Evolutionary conservation across 2,888 invertebrate genomes (phyloP).

Genomic region (Limnephilus marmoratus): DNA sequence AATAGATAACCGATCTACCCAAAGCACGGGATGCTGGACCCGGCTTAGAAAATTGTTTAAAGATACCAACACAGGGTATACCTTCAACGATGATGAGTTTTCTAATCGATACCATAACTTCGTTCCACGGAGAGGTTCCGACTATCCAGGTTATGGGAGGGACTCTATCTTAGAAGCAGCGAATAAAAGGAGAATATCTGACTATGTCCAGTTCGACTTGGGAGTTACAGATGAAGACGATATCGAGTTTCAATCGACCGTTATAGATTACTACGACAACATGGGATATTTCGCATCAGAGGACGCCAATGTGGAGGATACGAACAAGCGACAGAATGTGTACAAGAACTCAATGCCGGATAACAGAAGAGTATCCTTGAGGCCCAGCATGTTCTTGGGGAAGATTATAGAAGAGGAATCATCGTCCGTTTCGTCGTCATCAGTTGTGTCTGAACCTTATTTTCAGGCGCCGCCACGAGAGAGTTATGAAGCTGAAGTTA

Average conservation of each 20-base stretch:
- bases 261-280: slow-evolving; percentile 75
- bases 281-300: slow-evolving; percentile 71
- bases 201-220: slow-evolving; percentile 67
- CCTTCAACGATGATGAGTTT: slow-evolving; percentile 5
- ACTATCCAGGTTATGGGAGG: not conserved
- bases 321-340: slow-evolving; percentile 69
- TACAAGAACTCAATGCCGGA: slow-evolving; percentile 67
- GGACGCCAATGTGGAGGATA: slow-evolving; percentile 68
- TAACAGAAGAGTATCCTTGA: slow-evolving; percentile 72
- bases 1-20: not conserved
- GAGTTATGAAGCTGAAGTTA: not conserved
- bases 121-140: not conserved
- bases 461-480: slow-evolving; percentile 19
- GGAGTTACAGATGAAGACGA: slow-evolving; percentile 66
- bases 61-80: slow-evolving; percentile 51
- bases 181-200: slow-evolving; percentile 55
- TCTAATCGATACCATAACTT: not conserved
- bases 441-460: slow-evolving; percentile 50
- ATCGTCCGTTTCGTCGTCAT: slow-evolving; percentile 69
- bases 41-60: slow-evolving; percentile 48
- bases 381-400: slow-evolving; percentile 73
- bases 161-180: slow-evolving; percentile 57
- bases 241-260: slow-evolving; percentile 68
- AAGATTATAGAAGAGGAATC: slow-evolving; percentile 74
- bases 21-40: slow-evolving; percentile 50